Conservation (phyloP, 2,113 vertebrate species). For the Rhegmatorhina hoffmannsi region DNA sequence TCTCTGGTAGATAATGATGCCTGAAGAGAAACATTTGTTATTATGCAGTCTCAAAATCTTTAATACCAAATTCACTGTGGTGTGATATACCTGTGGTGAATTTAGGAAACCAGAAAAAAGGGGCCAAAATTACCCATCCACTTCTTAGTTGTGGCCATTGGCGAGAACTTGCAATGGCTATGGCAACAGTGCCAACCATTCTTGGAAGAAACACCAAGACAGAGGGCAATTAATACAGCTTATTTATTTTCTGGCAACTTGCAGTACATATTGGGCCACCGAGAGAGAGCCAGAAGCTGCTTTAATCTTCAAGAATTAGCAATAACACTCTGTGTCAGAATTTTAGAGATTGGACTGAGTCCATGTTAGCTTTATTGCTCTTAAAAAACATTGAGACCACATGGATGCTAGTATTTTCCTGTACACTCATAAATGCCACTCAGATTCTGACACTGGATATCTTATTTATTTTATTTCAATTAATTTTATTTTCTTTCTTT, state of each 20-base stretch:
- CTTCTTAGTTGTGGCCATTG: not conserved
- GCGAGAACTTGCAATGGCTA: not conserved
- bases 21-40: not conserved
- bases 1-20: not conserved
- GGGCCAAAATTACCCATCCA: not conserved
- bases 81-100: not conserved
- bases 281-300: not conserved
- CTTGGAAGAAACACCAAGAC: slow-evolving; percentile 22
- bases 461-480: not conserved
- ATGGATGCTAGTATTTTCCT: not conserved
- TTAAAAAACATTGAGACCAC: not conserved
- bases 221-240: slow-evolving; percentile 48
- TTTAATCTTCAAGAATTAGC: slow-evolving; percentile 39
- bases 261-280: not conserved
- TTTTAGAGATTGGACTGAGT: not conserved
- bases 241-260: slow-evolving; percentile 21
- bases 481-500: not conserved
- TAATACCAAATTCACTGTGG: not conserved
- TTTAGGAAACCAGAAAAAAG: not conserved
- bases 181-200: not conserved
- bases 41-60: not conserved
- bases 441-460: not conserved
- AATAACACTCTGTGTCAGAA: slow-evolving; percentile 14
- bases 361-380: not conserved
- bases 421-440: not conserved